phyloP scores from a whole-genome alignment of 1,140 invertebrate species.

The Geopemphigus sp. region DNA sequence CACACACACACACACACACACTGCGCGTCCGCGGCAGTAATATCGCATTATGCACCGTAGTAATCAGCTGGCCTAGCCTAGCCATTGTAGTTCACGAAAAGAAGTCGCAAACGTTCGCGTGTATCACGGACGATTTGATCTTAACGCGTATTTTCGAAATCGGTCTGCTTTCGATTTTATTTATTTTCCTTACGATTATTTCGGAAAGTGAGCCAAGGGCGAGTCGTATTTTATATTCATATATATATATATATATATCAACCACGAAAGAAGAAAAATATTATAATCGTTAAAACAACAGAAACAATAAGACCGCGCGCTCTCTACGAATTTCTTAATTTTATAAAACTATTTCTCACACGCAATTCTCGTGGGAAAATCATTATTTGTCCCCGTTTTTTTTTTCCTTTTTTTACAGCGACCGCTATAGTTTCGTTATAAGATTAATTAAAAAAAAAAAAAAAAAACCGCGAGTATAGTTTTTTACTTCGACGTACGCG shows the following conservation, averaged over 20 bases:
- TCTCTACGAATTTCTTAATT: slow-evolving; percentile 48
- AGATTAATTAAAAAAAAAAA: slow-evolving; percentile 17
- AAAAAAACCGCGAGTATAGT: not conserved
- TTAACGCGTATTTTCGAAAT: slow-evolving; percentile 14
- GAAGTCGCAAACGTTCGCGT: not conserved
- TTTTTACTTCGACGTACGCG: too few species aligned
- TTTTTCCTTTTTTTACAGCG: slow-evolving; percentile 1
- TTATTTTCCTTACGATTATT: slow-evolving; percentile 16
- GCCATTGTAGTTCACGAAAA: not conserved
- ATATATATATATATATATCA: too few species aligned
- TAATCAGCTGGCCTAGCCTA: too few species aligned
- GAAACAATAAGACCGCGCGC: slow-evolving; percentile 23
- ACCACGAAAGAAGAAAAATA: slow-evolving; percentile 21
- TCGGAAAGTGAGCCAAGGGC: slow-evolving; percentile 44
- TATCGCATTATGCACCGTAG: too few species aligned
- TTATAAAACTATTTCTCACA: slow-evolving; percentile 27
- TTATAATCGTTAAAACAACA: slow-evolving; percentile 4
- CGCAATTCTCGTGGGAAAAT: slow-evolving; percentile 32
- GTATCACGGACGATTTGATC: slow-evolving; percentile 14
- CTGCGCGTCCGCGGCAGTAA: not conserved
- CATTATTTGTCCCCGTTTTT: not conserved
- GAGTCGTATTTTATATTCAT: slow-evolving; percentile 21
- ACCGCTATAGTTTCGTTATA: slow-evolving; percentile 3
- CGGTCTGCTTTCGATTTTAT: slow-evolving; percentile 4
- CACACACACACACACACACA: too few species aligned